phyloP scores from a whole-genome alignment of 23 tunicate genomes.

The Trididemnum miniatum region DNA sequence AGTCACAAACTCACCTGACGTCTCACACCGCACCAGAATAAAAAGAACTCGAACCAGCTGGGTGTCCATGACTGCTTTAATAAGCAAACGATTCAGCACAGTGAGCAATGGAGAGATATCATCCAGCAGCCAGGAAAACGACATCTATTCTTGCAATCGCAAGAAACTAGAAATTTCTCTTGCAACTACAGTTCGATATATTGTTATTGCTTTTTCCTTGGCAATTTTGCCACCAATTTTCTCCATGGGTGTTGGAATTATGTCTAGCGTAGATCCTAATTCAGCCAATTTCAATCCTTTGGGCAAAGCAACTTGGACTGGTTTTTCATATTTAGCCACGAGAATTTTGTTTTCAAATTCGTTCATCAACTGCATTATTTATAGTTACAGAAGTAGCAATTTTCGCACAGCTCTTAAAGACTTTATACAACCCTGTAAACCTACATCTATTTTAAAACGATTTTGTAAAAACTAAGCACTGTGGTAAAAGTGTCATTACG shows the following conservation, averaged over 20 bases:
- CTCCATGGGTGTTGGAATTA: slow-evolving; percentile 8
- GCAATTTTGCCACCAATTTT: slow-evolving; percentile 35
- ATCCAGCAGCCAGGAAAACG: not conserved
- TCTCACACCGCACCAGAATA: not conserved
- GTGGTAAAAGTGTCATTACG: no score
- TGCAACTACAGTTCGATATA: slow-evolving; percentile 34
- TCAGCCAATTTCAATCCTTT: slow-evolving; percentile 22
- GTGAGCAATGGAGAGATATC: not conserved
- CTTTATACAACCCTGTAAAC: no score
- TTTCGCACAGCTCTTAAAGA: slow-evolving; percentile 24
- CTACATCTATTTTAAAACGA: no score
- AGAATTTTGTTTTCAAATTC: slow-evolving; percentile 47
- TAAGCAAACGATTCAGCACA: not conserved
- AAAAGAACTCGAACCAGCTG: not conserved
- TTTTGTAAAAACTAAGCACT: no score
- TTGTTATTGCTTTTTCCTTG: slow-evolving; percentile 40
- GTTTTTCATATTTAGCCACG: slow-evolving; percentile 42
- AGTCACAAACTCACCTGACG: not conserved
- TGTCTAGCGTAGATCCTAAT: slow-evolving; percentile 7
- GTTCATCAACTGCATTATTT: slow-evolving; percentile 42
- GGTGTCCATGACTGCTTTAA: not conserved
- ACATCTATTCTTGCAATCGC: not conserved
- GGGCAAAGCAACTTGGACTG: slow-evolving; percentile 53
- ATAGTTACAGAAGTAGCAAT: slow-evolving; percentile 35
- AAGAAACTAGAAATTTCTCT: slow-evolving; percentile 19